Evolutionary conservation across 2,113 vertebrate genomes (phyloP).

Genomic region (Paratilapia polleni): DNA sequence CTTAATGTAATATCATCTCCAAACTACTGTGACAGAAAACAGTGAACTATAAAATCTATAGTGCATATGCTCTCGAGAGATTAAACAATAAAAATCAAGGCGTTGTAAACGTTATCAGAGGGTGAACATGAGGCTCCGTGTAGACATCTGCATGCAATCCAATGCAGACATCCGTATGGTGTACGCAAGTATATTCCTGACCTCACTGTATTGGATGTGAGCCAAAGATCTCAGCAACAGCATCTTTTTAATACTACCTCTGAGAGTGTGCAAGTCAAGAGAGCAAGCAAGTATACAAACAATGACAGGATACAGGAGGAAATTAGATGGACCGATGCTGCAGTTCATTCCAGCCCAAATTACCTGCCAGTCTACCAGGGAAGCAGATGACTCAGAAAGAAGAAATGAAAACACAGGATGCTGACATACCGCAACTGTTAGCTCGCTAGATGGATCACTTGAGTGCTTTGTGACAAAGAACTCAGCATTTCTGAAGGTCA

Average conservation of each 20-base stretch:
- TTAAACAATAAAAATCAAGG: neutral
- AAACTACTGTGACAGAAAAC: too few relatives aligned
- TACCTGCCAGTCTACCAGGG: conserved; percentile 39
- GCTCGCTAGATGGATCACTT: neutral
- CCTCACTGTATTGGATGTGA: neutral
- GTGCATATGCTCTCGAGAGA: too few relatives aligned
- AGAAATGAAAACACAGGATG: conserved; percentile 66
- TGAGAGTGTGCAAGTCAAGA: neutral
- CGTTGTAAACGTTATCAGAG: neutral
- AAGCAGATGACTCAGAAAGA: conserved; percentile 62
- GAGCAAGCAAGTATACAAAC: conserved; percentile 20
- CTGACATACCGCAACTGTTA: conserved; percentile 33
- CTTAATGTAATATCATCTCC: neutral
- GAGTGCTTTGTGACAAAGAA: conserved; percentile 9
- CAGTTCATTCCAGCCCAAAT: conserved; percentile 7
- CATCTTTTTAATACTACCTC: neutral
- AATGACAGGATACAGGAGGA: conserved; percentile 59
- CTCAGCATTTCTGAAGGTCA: conserved; percentile 19
- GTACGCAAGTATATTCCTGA: neutral
- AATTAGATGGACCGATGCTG: conserved; percentile 4
- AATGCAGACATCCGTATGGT: neutral
- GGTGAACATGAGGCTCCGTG: neutral
- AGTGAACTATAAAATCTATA: too few relatives aligned
- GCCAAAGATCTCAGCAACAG: too few relatives aligned
- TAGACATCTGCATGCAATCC: neutral